Base-by-base conservation (phyloP, 2,797 vertebrate species). In the Carcharodon carcharias region DNA sequence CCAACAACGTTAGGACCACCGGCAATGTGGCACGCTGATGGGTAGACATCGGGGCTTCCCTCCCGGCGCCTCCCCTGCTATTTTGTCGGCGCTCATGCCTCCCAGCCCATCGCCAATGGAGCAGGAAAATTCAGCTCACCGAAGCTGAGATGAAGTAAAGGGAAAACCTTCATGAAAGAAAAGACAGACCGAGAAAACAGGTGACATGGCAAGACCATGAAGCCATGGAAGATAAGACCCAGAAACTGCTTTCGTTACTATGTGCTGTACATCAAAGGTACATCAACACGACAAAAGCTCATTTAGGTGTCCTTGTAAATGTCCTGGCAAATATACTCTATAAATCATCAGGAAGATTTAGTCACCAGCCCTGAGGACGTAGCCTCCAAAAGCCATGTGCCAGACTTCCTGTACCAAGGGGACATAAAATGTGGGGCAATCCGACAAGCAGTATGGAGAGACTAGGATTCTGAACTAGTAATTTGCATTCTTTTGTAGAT, bases 261-360 rank as follows among this genome's bases (percentile, higher is more conserved):
- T 67, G 91, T 67, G 61, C 63, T 21, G 9, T 67, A 45, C 61
- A 92, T 63, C 89, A 92, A 63, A 35, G 21, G 31, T 18, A 11
- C 31, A 93, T 93, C 58, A 40, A 45, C 61, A 65, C 21, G 35
- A 65, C 61, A 93, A 67, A 93, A 93, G 91, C 61, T 9, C 91
- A 67, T 93, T 93, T 93, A 67, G 91, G 91, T 93, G 91, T 93
- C 91, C 91, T 93, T 93, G 91, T 93, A 67, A 93, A 93, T 93
- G 91, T 93, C 91, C 91, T 93, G 91, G 91, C 61, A 93, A 67
- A 23, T 93, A 65, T 65, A 93, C 63, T 67, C 91, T 45, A 93
- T 93, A 93, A 93, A 93, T 93, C 91, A 93, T 93, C 91, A 45
- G 91, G 91, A 93, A 93, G 91, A 93, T 93, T 93, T 67, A 93